Base-by-base conservation (phyloP, 2,113 vertebrate species). In the Ctenodactylus gundi region DNA sequence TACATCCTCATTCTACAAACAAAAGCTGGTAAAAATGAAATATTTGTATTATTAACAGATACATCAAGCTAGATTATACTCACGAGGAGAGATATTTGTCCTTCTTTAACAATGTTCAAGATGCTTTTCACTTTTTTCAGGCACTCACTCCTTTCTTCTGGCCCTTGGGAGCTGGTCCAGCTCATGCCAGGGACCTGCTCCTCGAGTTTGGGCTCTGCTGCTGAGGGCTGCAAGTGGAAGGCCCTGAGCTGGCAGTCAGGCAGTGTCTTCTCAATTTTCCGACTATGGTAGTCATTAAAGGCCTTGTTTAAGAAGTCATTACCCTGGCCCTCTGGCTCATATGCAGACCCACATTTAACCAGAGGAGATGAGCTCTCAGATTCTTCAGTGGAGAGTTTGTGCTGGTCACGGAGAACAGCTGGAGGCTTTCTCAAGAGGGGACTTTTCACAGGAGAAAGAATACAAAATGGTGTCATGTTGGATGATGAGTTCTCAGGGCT, bases 61-160 rank as follows among this genome's bases (percentile, higher is more conserved):
- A 65, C 80, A 55, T 49, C 3, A 49, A 96, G 95, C 90, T 84
- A 94, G 20, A 65, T 29, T 1, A 65, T 55, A 98, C 99, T 99
- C 96, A 99, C 99, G 98, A 99, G 97, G 86, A 99, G 98, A 27
- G 99, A 99, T 91, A 99, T 99, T 94, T 99, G 99, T 53, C 99
- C 99, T 97, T 99, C 99, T 96, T 99, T 98, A 68, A 99, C 99
- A 62, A 99, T 99, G 97, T 99, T 99, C 97, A 99, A 98, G 97
- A 99, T 99, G 98, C 99, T 99, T 91, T 99, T 99, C 41, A 97
- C 98, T 98, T 99, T 99, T 97, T 99, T 99, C 93, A 98, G 95
- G 95, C 99, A 98, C 88, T 99, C 99, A 0, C 95, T 99, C 49
- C 94, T 97, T 94, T 99, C 99, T 94, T 99, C 99, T 1, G 97